phyloP scores from a whole-genome alignment of 2,888 invertebrate species.

The Amblyteles armatorius region DNA sequence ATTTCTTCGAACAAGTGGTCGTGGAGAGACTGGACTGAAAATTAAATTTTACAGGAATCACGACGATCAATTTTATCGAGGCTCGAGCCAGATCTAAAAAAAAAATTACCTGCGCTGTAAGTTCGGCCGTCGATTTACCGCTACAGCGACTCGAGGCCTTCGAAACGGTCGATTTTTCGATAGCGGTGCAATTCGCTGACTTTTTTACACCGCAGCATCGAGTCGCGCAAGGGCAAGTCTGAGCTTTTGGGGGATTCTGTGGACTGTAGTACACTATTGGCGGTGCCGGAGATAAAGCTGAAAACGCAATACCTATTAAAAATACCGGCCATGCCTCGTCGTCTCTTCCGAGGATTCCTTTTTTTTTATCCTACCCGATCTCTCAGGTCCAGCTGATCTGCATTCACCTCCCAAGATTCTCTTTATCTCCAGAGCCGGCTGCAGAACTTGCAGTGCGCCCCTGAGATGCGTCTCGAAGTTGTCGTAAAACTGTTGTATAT shows the following conservation, averaged over 20 bases:
- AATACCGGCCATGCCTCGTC: neutral
- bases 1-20: constrained; percentile 16
- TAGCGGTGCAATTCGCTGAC: neutral
- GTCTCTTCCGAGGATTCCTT: neutral
- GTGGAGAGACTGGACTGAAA: neutral
- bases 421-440: constrained; percentile 69
- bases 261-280: constrained; percentile 60
- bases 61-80: neutral
- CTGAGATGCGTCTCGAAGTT: constrained; percentile 67
- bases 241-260: constrained; percentile 45
- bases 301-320: neutral
- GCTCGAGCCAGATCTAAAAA: neutral
- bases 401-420: constrained; percentile 53
- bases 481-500: constrained; percentile 66
- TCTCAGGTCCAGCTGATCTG: constrained; percentile 64
- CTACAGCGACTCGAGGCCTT: neutral
- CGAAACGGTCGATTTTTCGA: constrained; percentile 3
- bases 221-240: neutral
- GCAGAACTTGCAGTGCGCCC: constrained; percentile 66
- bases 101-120: constrained; percentile 14
- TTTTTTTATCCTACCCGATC: constrained; percentile 39
- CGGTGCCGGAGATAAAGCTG: constrained; percentile 18
- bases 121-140: constrained; percentile 22
- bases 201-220: constrained; percentile 26
- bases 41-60: neutral